Evolutionary conservation across 2,113 vertebrate genomes (phyloP), one percentile per base, ranked within the genome.

Genomic region (Chunga burmeisteri): DNA sequence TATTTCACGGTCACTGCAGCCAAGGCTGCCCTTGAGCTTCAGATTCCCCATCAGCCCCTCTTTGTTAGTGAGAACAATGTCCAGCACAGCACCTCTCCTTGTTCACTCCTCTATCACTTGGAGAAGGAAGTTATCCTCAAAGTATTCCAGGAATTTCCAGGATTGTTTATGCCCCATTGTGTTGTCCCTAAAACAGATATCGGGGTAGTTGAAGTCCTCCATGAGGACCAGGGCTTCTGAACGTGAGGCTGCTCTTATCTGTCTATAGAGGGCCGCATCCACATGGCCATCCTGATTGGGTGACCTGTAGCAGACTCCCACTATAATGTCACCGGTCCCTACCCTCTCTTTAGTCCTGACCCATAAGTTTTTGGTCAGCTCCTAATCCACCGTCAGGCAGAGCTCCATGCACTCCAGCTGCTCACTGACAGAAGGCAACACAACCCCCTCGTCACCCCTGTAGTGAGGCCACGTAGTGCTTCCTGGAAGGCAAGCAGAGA

Each of bases 211-310:
- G 38, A 38, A 38, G 38, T 38, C 8, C 9, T 38, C 38, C 38
- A 12, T 62, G 36, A 62, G 59, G 36, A 62, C 38, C n/a, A 29
- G 4, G 1, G 18, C 22, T 50, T 68, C 8, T 36, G n/a, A 68
- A 55, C 17, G 30, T 49, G n/a, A 62, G 7, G 30, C 18, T 62
- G 21, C 17, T 67, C 20, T 32, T 47, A 16, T 19, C 30, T 55
- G 40, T 42, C 61, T 55, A 2, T 11, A 36, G 29, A 59, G 10
- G 6, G 19, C 21, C 40, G 42, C 34, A 67, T 29, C 11, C 6
- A 9, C 16, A 10, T 40, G 11, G 3, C 55, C 21, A 16, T 61
- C 17, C 53, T 42, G 53, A 3, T 0, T 26, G n/a, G n/a, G 23
- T 38, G 38, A 9, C 8, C 53, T 49, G 26, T 29, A 42, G 47